Evolutionary conservation across 2,113 vertebrate genomes (phyloP), one percentile per base, ranked within the genome.

Genomic region (Hipposideros armiger): DNA sequence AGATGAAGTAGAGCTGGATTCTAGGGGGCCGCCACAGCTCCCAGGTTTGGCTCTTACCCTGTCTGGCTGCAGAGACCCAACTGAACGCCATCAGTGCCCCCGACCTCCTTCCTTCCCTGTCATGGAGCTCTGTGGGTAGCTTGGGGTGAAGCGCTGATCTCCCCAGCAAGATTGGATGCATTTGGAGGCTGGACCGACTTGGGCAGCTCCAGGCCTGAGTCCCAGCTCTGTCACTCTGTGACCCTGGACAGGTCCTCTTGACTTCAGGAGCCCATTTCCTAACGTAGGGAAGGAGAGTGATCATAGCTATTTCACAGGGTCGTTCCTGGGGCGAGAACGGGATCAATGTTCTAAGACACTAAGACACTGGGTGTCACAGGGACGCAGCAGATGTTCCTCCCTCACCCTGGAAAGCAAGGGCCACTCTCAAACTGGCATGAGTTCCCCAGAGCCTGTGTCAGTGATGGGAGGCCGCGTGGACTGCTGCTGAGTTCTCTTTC

Each of bases 341-440:
- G 26, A 11, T 66, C 52, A 11, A 3, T 30, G 60, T 30, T 16
- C 0, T 14, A 20, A 56, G 82, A 58, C 72, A 28, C 0, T 0
- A 20, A 56, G 82, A 58, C 72, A 28, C 0, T 0, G 6, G 72
- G 32, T 3, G 4, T 58, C 8, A 1, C 42, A 26, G 32, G 30
- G 30, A 2, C 30, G 60, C 16, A 24, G 9, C 40, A 0, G 2
- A 3, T 30, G 54, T 42, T 4, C 47, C 24, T 82, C 19, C 15
- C 32, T 64, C 19, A 11, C 28, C 32, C 28, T 87, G 70, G 32
- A 62, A 76, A n/a, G 4, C 40, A 1, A 54, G 74, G 40, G 47
- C 36, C 45, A 4, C 14, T 28, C 56, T 60, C 47, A 3, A 9
- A 10, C 70, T 11, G n/a, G 36, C 1, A 11, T 1, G 26, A 4